phyloP scores from a whole-genome alignment of 2,797 vertebrate genomes.

The Sternarchorhynchus goeldii region DNA sequence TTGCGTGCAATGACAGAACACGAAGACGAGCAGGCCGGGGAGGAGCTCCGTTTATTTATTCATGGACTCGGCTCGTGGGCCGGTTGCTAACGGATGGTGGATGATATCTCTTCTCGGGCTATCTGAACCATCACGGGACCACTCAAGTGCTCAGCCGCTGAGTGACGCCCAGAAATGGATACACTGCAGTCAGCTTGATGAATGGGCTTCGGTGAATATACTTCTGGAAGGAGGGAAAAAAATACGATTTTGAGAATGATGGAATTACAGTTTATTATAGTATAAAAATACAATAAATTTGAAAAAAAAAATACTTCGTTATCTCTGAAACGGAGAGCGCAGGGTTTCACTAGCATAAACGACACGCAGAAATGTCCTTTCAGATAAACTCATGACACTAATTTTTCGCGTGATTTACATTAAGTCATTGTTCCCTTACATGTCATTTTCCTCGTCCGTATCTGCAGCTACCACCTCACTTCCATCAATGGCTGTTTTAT shows the following conservation, averaged over 20 bases:
- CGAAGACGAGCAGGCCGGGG: slow-evolving; percentile 36
- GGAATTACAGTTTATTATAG: background rate
- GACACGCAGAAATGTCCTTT: slow-evolving; percentile 18
- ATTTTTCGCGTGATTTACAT: slow-evolving; percentile 36
- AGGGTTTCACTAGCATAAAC: slow-evolving; percentile 29
- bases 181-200: slow-evolving; percentile 34
- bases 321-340: background rate
- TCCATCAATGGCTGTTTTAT: slow-evolving; percentile 14
- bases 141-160: slow-evolving; percentile 15
- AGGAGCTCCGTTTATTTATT: slow-evolving; percentile 67
- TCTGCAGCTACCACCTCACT: slow-evolving; percentile 31
- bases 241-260: background rate
- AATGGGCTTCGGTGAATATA: slow-evolving; percentile 22
- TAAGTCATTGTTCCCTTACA: slow-evolving; percentile 45
- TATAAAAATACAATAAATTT: slow-evolving; percentile 6
- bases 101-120: slow-evolving; percentile 42
- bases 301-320: background rate
- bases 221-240: slow-evolving; percentile 13
- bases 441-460: slow-evolving; percentile 37
- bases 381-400: slow-evolving; percentile 33
- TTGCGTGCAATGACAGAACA: slow-evolving; percentile 46
- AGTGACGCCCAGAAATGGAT: slow-evolving; percentile 41
- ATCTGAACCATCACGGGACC: slow-evolving; percentile 33
- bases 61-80: slow-evolving; percentile 40
- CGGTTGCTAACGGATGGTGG: slow-evolving; percentile 34